Evolutionary conservation across 2,888 invertebrate genomes (phyloP).

Genomic region (Andrena flavipes): DNA sequence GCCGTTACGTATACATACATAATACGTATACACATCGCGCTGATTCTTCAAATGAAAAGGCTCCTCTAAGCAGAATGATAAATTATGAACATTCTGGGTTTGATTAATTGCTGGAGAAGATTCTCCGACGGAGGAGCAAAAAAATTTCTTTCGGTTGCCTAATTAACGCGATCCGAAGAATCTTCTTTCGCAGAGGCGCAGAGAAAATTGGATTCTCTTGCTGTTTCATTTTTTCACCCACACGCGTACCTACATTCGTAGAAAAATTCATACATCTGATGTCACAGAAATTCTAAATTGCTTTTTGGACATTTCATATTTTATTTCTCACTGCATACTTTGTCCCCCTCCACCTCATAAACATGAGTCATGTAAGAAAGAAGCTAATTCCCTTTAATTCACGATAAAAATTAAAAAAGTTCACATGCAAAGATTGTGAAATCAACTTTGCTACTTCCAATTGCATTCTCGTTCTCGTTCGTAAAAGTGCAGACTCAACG

Average conservation of each 20-base stretch:
- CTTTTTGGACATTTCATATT: too few species aligned
- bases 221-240: neutral
- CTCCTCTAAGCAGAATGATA: constrained; percentile 21
- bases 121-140: constrained; percentile 5
- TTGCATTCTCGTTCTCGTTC: too few species aligned
- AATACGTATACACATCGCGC: neutral
- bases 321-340: too few species aligned
- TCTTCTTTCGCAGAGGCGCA: neutral
- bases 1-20: neutral
- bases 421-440: too few species aligned
- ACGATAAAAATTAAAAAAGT: too few species aligned
- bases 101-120: constrained; percentile 34
- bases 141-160: neutral
- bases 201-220: neutral
- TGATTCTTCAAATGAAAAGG: constrained; percentile 28
- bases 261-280: neutral
- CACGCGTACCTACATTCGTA: neutral
- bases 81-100: constrained; percentile 1
- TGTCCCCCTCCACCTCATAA: too few species aligned
- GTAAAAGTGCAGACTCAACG: too few species aligned
- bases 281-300: neutral
- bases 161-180: constrained; percentile 12
- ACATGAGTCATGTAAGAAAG: too few species aligned
- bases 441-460: too few species aligned
- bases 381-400: too few species aligned